Percentiles rank a stretch among this genome's conserved stretches.
These are phyloP conservation scores for Drosophila rubida DNA, from an alignment of 2,888 invertebrate genomes.

Conservation along the genomic window DNA sequence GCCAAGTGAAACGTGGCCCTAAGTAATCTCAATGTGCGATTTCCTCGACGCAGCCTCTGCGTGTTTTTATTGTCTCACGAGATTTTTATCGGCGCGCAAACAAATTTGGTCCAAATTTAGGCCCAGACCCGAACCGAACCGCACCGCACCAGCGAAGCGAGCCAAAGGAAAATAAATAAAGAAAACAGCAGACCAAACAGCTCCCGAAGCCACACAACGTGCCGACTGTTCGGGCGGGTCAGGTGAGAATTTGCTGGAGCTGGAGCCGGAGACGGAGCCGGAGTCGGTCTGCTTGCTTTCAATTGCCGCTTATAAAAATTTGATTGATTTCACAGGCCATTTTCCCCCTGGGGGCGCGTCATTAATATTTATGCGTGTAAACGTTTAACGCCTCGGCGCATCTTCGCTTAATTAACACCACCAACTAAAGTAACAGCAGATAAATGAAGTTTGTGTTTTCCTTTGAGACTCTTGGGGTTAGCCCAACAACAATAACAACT, in stretches of 20 bases:
- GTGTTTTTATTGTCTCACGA: conserved; percentile 63
- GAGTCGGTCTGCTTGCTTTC: too few species aligned
- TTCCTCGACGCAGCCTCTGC: conserved; percentile 35
- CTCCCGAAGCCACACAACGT: conserved; percentile 9
- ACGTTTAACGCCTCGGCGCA: conserved; percentile 57
- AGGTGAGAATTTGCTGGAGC: conserved; percentile 29
- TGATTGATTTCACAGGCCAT: conserved; percentile 59
- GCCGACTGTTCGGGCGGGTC: conserved; percentile 7
- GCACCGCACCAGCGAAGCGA: background rate
- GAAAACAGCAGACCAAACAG: conserved; percentile 12
- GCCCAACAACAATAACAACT: conserved; percentile 27
- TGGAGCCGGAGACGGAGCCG: too few species aligned
- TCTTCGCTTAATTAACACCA: conserved; percentile 30
- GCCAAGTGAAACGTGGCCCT: conserved; percentile 40
- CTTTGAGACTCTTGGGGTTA: conserved; percentile 2
- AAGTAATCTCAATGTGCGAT: conserved; percentile 54
- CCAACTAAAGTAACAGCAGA: conserved; percentile 3
- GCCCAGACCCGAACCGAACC: conserved; percentile 17
- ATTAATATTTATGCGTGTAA: conserved; percentile 69
- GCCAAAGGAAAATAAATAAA: conserved; percentile 15
- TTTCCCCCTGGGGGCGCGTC: conserved; percentile 8
- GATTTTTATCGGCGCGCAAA: conserved; percentile 62
- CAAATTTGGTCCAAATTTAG: conserved; percentile 53
- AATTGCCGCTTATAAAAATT: conserved; percentile 59
- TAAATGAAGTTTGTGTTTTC: conserved; percentile 9